Conservation (phyloP, 2,797 vertebrate species). For the Hypotaenidia philippensis region DNA sequence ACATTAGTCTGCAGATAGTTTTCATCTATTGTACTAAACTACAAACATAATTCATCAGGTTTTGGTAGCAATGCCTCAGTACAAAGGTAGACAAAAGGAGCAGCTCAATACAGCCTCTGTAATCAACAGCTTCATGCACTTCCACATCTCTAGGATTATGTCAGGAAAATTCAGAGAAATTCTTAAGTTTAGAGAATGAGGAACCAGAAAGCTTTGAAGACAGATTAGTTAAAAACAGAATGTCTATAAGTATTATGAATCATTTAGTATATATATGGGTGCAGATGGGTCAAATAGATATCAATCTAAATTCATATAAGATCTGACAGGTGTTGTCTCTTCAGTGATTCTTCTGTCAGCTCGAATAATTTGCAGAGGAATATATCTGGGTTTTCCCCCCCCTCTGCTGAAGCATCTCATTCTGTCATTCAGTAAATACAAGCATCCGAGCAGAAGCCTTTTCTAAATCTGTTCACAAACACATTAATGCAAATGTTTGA, state of each 20-base stretch:
- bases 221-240: conserved; percentile 44
- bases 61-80: background rate
- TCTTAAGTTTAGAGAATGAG: conserved; percentile 48
- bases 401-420: conserved; percentile 7
- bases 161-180: conserved; percentile 4
- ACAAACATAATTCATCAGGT: background rate
- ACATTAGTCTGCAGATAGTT: background rate
- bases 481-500: background rate
- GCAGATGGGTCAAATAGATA: conserved; percentile 44
- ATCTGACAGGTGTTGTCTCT: conserved; percentile 53
- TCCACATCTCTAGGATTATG: conserved; percentile 36
- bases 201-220: conserved; percentile 50
- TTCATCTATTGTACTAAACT: conserved; percentile 19
- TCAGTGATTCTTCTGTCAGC: conserved; percentile 62
- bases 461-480: conserved; percentile 23
- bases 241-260: background rate
- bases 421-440: conserved; percentile 56
- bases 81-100: background rate
- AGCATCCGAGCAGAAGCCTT: conserved; percentile 3
- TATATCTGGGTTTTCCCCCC: background rate
- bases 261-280: conserved; percentile 32
- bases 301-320: conserved; percentile 51
- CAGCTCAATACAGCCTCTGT: background rate
- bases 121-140: conserved; percentile 22
- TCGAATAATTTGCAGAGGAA: conserved; percentile 57